Evolutionary conservation across 2,113 vertebrate species (phyloP).

Genomic region (Sinocyclocheilus maitianheensis): DNA sequence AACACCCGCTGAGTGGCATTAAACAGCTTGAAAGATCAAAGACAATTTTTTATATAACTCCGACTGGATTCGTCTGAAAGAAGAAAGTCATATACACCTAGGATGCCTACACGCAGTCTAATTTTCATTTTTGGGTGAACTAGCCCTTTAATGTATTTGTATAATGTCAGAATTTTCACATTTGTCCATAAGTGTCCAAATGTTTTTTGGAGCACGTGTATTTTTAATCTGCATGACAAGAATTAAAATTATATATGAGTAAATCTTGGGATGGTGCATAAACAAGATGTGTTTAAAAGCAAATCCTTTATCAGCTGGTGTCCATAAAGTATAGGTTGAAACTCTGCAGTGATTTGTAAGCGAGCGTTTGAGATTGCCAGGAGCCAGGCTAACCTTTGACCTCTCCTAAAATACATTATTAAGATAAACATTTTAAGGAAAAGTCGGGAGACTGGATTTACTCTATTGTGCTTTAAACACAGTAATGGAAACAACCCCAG

Average conservation of each 20-base stretch:
- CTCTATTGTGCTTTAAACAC: conserved; percentile 22
- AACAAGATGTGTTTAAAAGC: neutral
- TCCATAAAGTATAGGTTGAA: conserved; percentile 18
- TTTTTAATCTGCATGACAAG: neutral
- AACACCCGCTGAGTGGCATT: too few relatives aligned
- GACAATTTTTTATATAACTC: too few relatives aligned
- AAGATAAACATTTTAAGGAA: conserved; percentile 33
- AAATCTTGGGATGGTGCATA: neutral
- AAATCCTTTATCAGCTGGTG: conserved; percentile 21
- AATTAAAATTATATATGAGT: neutral
- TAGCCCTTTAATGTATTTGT: too few relatives aligned
- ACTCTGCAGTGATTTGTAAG: conserved; percentile 22
- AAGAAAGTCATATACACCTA: too few relatives aligned
- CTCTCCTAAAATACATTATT: conserved; percentile 18
- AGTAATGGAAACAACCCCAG: conserved; percentile 25
- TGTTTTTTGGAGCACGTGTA: neutral
- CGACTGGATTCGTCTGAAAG: too few relatives aligned
- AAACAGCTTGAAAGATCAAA: too few relatives aligned
- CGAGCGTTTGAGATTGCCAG: conserved; percentile 19
- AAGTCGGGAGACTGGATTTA: conserved; percentile 35
- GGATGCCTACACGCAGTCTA: too few relatives aligned
- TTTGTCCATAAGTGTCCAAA: neutral
- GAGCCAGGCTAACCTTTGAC: conserved; percentile 19
- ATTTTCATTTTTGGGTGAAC: too few relatives aligned
- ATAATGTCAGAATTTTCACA: too few relatives aligned